phyloP scores from a whole-genome alignment of 2,113 vertebrate species.

The Tamias sibiricus region DNA sequence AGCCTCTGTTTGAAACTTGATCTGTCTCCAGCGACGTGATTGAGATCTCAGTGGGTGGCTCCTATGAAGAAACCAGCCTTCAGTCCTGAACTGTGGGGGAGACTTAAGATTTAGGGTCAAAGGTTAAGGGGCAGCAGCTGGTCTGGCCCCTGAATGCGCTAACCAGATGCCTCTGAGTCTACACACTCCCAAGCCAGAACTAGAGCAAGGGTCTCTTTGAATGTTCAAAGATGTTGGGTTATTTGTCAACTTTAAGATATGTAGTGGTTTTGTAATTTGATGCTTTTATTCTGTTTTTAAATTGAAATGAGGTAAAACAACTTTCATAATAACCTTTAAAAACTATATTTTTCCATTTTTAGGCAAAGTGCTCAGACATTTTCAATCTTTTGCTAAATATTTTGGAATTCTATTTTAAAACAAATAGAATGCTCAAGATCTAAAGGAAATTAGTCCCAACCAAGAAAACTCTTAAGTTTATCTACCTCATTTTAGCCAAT shows the following conservation, averaged over 20 bases:
- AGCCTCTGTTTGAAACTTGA: background rate
- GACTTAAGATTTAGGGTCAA: conserved; percentile 1
- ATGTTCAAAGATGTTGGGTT: background rate
- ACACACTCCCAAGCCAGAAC: background rate
- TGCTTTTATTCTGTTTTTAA: conserved; percentile 74
- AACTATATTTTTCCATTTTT: conserved; percentile 74
- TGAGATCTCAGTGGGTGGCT: background rate
- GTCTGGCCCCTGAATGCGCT: conserved; percentile 52
- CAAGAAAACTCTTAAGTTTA: conserved; percentile 55
- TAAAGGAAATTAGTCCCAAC: conserved; percentile 63
- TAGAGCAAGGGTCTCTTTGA: background rate
- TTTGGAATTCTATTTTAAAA: conserved; percentile 66
- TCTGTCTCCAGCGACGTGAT: background rate
- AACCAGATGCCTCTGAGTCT: background rate
- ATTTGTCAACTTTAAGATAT: conserved; percentile 23
- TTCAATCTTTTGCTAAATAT: conserved; percentile 72
- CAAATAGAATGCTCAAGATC: background rate
- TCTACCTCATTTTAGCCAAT: conserved; percentile 84
- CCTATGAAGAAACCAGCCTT: background rate
- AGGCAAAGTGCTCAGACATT: conserved; percentile 56
- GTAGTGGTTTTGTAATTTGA: conserved; percentile 55
- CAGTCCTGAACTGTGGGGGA: background rate
- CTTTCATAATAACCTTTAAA: conserved; percentile 68
- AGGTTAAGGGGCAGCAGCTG: conserved; percentile 68
- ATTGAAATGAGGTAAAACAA: conserved; percentile 71